Evolutionary conservation across 2,888 invertebrate genomes (phyloP).

Genomic region (Octonoba sinensis): DNA sequence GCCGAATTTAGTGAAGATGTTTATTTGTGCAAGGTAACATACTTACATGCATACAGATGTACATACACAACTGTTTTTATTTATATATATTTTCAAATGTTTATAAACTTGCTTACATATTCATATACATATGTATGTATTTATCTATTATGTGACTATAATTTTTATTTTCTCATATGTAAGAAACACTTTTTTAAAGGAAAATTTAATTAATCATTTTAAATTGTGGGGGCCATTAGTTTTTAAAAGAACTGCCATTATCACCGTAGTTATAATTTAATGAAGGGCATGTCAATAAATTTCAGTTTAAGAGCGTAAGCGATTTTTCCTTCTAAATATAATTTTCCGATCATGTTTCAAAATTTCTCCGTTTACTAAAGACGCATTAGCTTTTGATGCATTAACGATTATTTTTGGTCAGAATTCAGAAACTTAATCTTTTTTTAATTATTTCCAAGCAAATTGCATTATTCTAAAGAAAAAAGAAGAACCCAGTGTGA

Average conservation of each 20-base stretch:
- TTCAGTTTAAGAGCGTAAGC: slow-evolving; percentile 23
- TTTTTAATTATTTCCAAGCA: slow-evolving; percentile 28
- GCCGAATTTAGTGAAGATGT: too few species aligned
- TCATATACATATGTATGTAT: not conserved
- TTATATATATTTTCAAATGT: not conserved
- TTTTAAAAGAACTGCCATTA: slow-evolving; percentile 22
- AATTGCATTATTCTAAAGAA: slow-evolving; percentile 46
- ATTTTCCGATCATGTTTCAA: slow-evolving; percentile 21
- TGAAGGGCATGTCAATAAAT: slow-evolving; percentile 33
- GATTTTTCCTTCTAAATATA: not conserved
- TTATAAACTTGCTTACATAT: not conserved
- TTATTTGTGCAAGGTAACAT: not conserved
- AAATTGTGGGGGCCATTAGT: slow-evolving; percentile 10
- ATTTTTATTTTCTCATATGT: too few species aligned
- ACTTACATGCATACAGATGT: not conserved
- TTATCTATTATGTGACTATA: not conserved
- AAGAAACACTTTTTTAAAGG: too few species aligned
- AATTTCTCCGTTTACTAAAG: not conserved
- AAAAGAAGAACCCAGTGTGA: slow-evolving; percentile 10
- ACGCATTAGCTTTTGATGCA: slow-evolving; percentile 11
- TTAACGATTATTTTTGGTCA: slow-evolving; percentile 38
- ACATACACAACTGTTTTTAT: not conserved
- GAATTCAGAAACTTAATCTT: slow-evolving; percentile 33
- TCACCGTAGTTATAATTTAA: slow-evolving; percentile 20
- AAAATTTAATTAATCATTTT: too few species aligned